Base-by-base conservation (phyloP, 2,797 vertebrate species). In the Xiphophorus birchmanni region DNA sequence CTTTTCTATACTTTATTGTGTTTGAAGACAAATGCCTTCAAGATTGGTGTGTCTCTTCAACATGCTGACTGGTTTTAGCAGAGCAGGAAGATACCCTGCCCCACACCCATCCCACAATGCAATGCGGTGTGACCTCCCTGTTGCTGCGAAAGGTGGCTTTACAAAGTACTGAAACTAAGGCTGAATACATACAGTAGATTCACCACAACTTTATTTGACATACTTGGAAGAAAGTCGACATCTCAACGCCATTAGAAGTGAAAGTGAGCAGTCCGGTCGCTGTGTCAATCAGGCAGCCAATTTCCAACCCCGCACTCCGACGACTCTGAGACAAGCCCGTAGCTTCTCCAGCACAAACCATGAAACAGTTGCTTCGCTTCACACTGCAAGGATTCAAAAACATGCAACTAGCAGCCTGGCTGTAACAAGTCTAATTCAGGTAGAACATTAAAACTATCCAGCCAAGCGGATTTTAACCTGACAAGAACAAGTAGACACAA, bases 321-420 rank as follows among this genome's bases (percentile, higher is more conserved):
- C 97, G 97, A 79, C 97, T 97, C 93, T 97, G 97, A 50, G 97
- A 96, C 4, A 98, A 95, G 79, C 96, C 97, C 75, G 96, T 96
- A 83, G 96, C 97, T 86, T 99, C 98, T 81, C 97, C 97, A 40
- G 98, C 98, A 89, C 98, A 98, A 86, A 99, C 97, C 97, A 99
- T 97, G 91, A 97, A 99, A 95, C 98, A 98, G 94, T 96, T 97
- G 88, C 96, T 96, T 75, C 97, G 96, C 94, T 98, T 99, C 89
- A 97, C 96, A 89, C 98, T 99, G 91, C 82, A 90, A 11, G 81
- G 56, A 84, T 1, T 74, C 7, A 23, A 11, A 47, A 29, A 45
- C 13, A 17, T 47, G 58, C 2, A n/a, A 26, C 18, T 42, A n/a
- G 21, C 23, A 37, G 35, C 73, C 74, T 71, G 6, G 58, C 17